Conservation (phyloP, 2,113 vertebrate genomes). For the Herpailurus yagouaroundi region DNA sequence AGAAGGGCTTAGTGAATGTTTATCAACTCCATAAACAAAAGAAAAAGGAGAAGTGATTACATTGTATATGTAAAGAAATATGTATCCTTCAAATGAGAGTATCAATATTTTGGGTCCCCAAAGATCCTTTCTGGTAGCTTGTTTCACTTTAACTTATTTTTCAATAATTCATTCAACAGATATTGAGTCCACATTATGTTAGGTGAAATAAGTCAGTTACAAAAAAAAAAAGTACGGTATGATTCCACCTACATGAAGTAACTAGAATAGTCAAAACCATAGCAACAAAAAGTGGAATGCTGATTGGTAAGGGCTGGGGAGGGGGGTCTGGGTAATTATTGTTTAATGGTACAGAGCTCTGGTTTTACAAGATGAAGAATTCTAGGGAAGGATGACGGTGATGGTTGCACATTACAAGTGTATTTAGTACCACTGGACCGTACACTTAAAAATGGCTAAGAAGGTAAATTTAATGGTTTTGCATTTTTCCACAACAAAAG, state of each 20-base stretch:
- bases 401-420: not conserved
- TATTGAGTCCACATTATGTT: not conserved
- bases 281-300: not conserved
- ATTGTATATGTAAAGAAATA: not conserved
- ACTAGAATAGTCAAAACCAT: not conserved
- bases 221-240: not conserved
- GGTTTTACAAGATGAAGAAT: not conserved
- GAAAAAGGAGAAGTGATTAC: not conserved
- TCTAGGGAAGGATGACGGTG: not conserved
- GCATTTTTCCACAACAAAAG: not conserved
- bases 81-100: not conserved
- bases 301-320: not conserved
- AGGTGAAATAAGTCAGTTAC: not conserved
- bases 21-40: not conserved
- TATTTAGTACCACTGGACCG: not conserved
- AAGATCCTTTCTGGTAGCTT: not conserved
- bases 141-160: not conserved
- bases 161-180: conserved; percentile 21
- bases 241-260: not conserved
- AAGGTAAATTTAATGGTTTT: not conserved
- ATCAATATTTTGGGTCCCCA: not conserved
- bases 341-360: not conserved
- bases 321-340: not conserved
- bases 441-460: not conserved
- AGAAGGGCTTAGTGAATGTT: not conserved